Evolutionary conservation across 1,140 invertebrate species (phyloP), one percentile per base, ranked within the genome.

Genomic region (Frieseomelitta varia): DNA sequence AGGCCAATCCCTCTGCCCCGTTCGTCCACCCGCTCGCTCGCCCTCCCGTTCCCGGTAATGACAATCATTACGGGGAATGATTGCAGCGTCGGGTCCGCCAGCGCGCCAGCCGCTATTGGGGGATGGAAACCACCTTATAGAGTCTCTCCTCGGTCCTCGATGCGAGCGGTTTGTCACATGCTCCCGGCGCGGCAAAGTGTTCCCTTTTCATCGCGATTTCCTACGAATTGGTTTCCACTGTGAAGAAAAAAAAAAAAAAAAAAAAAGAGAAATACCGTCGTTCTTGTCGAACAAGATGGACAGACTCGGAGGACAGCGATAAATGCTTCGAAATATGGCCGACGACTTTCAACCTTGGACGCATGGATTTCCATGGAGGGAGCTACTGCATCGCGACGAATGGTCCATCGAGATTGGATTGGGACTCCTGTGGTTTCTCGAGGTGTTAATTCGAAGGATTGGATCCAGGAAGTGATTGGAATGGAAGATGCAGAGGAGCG

Each of bases 51-150:
- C 91, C 88, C 92, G 91, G 93, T 94, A 94, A 94, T 94, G 93
- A 94, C 92, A 93, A 93, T 94, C 93, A 94, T 94, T 94, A 94
- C 91, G 89, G 90, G 90, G 91, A 93, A 94, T 94, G 93, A 94
- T 94, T 93, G 93, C 92, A 91, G 93, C 92, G 91, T 91, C 87
- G 91, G 91, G 90, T 88, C 90, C 87, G 90, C 89, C 89, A 87
- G 88, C 86, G 90, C 88, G 82, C 87, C 86, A 89, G 81, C 90
- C 89, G 86, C 88, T 91, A 93, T 92, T 91, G 92, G 93, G 92
- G 92, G 93, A 94, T 94, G 93, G 91, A 91, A 93, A 93, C 91
- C 88, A 90, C 91, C 91, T 91, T 91, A 91, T 92, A 92, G 89
- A 93, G 93, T 93, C 92, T 90, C 89, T 87, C 81, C 87, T 88